Conservation (phyloP, 2,113 vertebrate species). For the Zonotrichia leucophrys region DNA sequence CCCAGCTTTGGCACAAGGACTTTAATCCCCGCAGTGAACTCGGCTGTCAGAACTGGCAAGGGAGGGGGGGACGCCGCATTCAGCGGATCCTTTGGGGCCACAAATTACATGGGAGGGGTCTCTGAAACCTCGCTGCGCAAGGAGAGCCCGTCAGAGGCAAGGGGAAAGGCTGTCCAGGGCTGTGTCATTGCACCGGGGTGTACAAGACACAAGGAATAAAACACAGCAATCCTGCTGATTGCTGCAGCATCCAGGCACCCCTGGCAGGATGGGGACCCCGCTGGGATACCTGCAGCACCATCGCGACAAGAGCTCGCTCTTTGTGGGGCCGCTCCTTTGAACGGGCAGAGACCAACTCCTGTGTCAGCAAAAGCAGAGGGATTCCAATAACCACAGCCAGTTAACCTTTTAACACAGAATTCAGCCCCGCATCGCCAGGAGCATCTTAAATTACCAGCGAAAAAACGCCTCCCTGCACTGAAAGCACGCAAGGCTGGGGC, state of each 20-base stretch:
- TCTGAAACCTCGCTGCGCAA: background rate
- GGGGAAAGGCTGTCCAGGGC: fast-evolving
- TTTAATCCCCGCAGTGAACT: background rate
- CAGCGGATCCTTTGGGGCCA: background rate
- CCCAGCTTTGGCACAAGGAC: background rate
- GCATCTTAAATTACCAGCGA: background rate
- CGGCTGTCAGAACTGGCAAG: background rate
- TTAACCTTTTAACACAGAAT: background rate
- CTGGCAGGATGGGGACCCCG: background rate
- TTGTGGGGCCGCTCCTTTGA: background rate
- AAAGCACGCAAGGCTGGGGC: fast-evolving
- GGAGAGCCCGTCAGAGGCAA: background rate
- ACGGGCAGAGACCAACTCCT: background rate
- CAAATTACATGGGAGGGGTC: background rate
- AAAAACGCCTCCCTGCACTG: background rate
- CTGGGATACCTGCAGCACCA: background rate
- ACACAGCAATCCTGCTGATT: background rate
- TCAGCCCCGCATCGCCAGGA: background rate
- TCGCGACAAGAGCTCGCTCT: background rate
- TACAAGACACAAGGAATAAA: background rate
- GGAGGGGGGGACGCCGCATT: background rate
- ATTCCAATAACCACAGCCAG: conserved; percentile 2
- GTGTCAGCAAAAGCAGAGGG: conserved; percentile 33
- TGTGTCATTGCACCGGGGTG: background rate
- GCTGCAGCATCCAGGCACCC: background rate